Conservation (phyloP, 2,888 invertebrate species). For the Luffia ferchaultella region DNA sequence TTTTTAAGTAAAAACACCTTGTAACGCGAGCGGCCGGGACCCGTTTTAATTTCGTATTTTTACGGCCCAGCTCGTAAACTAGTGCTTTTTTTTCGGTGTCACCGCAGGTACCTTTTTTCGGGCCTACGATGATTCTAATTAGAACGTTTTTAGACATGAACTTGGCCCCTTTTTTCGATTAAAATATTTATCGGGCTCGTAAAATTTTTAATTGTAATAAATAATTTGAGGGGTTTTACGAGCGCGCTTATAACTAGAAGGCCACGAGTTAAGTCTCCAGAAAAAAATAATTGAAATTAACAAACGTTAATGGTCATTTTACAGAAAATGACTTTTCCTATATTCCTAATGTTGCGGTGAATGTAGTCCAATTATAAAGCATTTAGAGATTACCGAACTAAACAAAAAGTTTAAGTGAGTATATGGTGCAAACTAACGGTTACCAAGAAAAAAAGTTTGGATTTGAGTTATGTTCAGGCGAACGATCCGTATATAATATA, state of each 20-base stretch:
- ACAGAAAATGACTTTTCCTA: no score
- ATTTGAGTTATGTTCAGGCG: no score
- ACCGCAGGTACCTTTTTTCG: conserved; percentile 4
- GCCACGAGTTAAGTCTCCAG: no score
- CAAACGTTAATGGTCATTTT: not conserved
- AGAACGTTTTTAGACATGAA: conserved; percentile 36
- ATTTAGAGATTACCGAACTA: no score
- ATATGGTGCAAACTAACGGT: no score
- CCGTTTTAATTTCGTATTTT: conserved; percentile 31
- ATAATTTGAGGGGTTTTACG: conserved; percentile 29
- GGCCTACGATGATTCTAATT: conserved; percentile 25
- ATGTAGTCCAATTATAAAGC: no score
- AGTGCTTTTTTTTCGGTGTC: conserved; percentile 25
- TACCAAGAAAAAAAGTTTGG: no score
- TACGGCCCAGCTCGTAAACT: conserved; percentile 30
- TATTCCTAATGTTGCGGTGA: no score
- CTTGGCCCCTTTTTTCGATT: conserved; percentile 14
- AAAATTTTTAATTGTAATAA: conserved; percentile 42
- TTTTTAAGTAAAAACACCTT: conserved; percentile 35
- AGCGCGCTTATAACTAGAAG: conserved; percentile 21
- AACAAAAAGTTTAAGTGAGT: no score
- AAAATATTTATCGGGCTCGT: conserved; percentile 21
- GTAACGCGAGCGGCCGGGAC: conserved; percentile 22
- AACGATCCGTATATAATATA: no score
- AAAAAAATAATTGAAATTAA: not conserved